Conservation (phyloP, 2,113 vertebrate species). For the Mirza zaza region DNA sequence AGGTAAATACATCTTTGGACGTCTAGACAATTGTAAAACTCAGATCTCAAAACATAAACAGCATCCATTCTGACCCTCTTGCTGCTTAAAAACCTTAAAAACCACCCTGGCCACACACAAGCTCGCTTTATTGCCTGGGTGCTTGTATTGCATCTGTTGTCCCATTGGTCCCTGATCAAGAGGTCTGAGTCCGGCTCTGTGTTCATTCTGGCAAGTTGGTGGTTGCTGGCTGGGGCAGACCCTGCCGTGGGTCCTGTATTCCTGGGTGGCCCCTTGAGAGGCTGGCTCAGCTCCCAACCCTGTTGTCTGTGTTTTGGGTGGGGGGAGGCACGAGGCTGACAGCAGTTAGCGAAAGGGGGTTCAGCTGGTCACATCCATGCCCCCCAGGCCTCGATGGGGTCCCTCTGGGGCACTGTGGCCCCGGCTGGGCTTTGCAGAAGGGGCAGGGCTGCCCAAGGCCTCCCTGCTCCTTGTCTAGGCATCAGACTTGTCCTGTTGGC, state of each 20-base stretch:
- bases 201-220: too few species aligned
- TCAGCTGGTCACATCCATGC: neutral
- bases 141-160: neutral
- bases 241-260: neutral
- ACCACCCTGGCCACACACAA: neutral
- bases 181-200: neutral
- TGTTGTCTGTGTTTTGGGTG: neutral
- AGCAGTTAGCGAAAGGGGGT: neutral
- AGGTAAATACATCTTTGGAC: neutral
- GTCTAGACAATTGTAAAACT: neutral
- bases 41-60: neutral
- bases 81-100: neutral
- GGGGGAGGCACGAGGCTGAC: neutral
- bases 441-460: neutral
- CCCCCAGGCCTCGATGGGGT: neutral
- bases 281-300: neutral
- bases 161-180: neutral
- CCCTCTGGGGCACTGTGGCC: fast-evolving
- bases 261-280: neutral
- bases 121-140: neutral
- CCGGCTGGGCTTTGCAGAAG: neutral
- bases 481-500: neutral
- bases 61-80: neutral
- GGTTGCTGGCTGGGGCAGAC: neutral
- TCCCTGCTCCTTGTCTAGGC: neutral